Base-by-base conservation (phyloP, 2,113 vertebrate species). In the Myocastor coypus region DNA sequence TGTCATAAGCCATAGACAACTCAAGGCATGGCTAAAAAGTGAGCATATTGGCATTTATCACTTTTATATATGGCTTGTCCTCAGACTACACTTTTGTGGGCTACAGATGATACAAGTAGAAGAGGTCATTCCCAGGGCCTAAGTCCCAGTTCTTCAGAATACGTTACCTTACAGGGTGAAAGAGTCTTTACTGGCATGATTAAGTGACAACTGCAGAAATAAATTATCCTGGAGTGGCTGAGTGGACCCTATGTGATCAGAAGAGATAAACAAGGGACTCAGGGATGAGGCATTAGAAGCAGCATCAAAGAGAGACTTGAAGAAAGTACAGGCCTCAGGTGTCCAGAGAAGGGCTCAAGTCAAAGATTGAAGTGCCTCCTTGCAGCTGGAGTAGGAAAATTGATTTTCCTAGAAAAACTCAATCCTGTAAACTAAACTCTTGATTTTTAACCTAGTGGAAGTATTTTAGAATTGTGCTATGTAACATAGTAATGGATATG, bases 41-140 rank as follows among this genome's bases (percentile, higher is more conserved):
- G 30, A 55, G 24, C 17, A 30, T 66, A 37, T 0, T 24, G 26
- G 16, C 5, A 37, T 50, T 73, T 50, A 73, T 81, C 22, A 64
- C 37, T 57, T 40, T 63, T 69, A 52, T 59, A 40, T 52, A 11
- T 1, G 32, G 0, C 57, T 83, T 87, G 11, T 83, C 34, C 52
- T 7, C n/a, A 75, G 83, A 5, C 5, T 61, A 40, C 0, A 5
- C 64, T 68, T 94, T 77, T 57, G 11, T 86, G 94, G 68, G 61
- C 26, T 64, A 61, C 40, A 68, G 40, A 57, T 93, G 85, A 66
- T 69, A 0, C 46, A 77, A 80, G 20, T 63, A 80, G 63, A 96
- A 20, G 32, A 63, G 0, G 10, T 8, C 0, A 69, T 4, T 1
- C 3, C 11, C 4, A 32, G 28, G 28, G 52, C 17, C 3, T 73